Evolutionary conservation across 2,113 vertebrate species (phyloP).

Genomic region (Podilymbus podiceps): DNA sequence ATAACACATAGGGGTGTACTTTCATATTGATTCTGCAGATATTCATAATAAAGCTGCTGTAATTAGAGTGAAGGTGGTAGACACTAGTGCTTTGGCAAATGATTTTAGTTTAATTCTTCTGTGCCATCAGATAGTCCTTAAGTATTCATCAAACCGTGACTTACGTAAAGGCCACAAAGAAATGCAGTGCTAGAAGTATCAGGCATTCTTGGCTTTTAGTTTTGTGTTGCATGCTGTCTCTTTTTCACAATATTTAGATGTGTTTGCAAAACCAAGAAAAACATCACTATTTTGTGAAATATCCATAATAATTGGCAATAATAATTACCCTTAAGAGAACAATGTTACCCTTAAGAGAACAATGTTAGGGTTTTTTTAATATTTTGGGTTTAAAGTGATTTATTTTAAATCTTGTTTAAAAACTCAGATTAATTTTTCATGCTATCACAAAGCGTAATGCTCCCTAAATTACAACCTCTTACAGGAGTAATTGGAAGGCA

Average conservation of each 20-base stretch:
- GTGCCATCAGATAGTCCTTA: not conserved
- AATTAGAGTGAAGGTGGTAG: not conserved
- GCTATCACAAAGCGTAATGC: not conserved
- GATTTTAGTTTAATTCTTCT: not conserved
- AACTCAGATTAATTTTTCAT: not conserved
- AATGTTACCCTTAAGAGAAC: not conserved
- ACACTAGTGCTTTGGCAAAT: not conserved
- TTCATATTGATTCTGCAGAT: constrained; percentile 8
- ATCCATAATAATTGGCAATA: not conserved
- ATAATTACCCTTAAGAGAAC: not conserved
- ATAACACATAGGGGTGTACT: not conserved
- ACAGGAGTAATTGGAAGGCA: not conserved
- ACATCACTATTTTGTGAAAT: not conserved
- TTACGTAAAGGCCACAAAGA: not conserved
- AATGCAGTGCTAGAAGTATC: not conserved
- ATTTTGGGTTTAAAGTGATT: not conserved
- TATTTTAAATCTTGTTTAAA: not conserved
- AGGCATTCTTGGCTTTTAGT: not conserved
- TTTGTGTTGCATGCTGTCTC: not conserved
- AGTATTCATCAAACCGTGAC: not conserved
- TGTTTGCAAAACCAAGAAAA: not conserved
- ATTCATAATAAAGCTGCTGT: not conserved
- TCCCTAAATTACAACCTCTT: not conserved
- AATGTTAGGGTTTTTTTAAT: not conserved
- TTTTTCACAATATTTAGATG: not conserved